Base-by-base conservation (phyloP, 2,113 vertebrate genomes). In the Archilochus colubris region DNA sequence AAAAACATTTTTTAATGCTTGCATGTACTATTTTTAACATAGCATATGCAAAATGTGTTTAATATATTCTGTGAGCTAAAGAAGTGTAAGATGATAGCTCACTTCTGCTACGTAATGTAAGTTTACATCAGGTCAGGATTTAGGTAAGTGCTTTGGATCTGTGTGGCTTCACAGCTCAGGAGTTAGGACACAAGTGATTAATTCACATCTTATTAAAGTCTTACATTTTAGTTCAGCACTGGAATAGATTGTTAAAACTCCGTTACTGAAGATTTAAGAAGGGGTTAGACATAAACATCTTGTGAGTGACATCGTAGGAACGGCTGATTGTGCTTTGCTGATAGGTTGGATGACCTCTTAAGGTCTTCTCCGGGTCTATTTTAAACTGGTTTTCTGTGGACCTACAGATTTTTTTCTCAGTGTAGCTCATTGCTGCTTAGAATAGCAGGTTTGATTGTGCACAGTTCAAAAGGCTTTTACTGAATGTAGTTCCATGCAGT, bases 201-300 rank as follows among this genome's bases (percentile, higher is more conserved):
- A 94, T 83, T 93, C 90, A 86, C 33, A 93, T 95, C 80, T 77
- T 94, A 78, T 83, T 95, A 95, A 83, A 94, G 86, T 73, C 53
- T 90, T 86, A 19, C 61, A 81, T 95, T 96, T 93, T 89, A 91
- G 80, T 93, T 95, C 90, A 90, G 57, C 73, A 54, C n/a, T 93
- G 43, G 33, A 77, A 68, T 92, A 94, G 92, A 17, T 64, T 75
- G 18, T 86, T 61, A 90, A 90, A 92, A 81, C 73, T 86, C 40
- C 11, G 19, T 64, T 78, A 58, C 33, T 90, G 75, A 86, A 86
- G 79, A 59, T 86, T 86, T 88, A 93, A 94, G 74, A 54, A 81
- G 61, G 33, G 23, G 11, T 78, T 93, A 88, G 69, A 62, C 33
- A 58, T 63, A 67, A 70, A 81, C 5, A 7, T 81, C 38, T 81